Evolutionary conservation across 2,888 invertebrate genomes (phyloP).

Genomic region (Hirtodrosophila histrioides): DNA sequence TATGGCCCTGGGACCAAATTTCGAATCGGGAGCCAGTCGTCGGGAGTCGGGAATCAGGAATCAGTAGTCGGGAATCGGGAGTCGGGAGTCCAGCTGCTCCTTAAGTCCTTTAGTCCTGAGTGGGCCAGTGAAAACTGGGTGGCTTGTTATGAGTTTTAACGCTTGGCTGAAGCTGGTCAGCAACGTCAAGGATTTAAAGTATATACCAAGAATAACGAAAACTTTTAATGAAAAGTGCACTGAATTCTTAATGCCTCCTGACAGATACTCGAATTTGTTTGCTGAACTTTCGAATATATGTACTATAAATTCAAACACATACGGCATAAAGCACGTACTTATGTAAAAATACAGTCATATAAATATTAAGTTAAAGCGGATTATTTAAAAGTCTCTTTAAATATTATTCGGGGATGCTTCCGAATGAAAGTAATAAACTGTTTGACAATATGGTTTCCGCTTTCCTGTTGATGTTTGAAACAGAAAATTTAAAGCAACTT

Average conservation of each 20-base stretch:
- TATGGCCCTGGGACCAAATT: conserved; percentile 13
- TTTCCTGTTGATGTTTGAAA: no score
- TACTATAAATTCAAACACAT: conserved; percentile 28
- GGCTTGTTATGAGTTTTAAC: conserved; percentile 70
- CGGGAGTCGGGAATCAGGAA: conserved; percentile 13
- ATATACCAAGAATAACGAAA: conserved; percentile 50
- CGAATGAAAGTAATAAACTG: neutral
- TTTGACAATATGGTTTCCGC: neutral
- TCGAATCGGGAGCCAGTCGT: no score
- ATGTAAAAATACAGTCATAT: neutral
- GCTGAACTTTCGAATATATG: conserved; percentile 19
- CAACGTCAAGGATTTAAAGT: conserved; percentile 53
- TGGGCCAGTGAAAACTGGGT: conserved; percentile 45
- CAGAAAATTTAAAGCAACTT: no score
- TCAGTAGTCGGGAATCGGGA: conserved; percentile 3
- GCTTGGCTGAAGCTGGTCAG: conserved; percentile 44
- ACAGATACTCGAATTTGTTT: conserved; percentile 22
- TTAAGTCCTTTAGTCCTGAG: conserved; percentile 11
- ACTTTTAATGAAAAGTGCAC: conserved; percentile 67
- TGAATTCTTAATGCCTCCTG: conserved; percentile 37
- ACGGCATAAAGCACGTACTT: conserved; percentile 6
- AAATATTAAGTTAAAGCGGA: conserved; percentile 1
- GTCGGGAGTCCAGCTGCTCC: conserved; percentile 2
- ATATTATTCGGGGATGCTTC: neutral
- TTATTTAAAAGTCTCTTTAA: conserved; percentile 1